Evolutionary conservation across 92 coral and sea anemone species (phyloP), one percentile per base, ranked within the genome.

Genomic region (Porites divaricata): DNA sequence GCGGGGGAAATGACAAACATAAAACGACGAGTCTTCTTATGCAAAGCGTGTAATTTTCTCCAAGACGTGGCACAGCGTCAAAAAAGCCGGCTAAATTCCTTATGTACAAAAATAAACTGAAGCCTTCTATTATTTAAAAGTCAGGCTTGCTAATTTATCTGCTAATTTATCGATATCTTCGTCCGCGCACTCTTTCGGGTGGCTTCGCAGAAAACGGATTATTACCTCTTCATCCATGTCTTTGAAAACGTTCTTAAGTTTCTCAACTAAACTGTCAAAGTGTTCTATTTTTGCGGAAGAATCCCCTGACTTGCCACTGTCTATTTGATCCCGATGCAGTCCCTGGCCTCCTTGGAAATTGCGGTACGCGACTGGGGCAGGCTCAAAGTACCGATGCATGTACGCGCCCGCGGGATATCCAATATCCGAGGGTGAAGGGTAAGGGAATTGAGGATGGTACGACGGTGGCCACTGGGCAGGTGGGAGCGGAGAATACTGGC

Each of bases 331-430:
- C 20, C 79, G 35, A 6, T 25, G 50, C 1, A 19, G 70, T 68
- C 48, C 16, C 73, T 0, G 68, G 68, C 70, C 45, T 35, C 45
- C 86, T 45, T 49, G 72, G 35, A 48, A 71, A 41, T 81, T 81
- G 45, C 35, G 61, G 22, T 72, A 50, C 9, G 63, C 8, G 45
- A 15, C 19, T 9, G 77, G 70, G 1, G 63, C 71, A 16, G 86
- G 86, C 49, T 82, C 86, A 41, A 35, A 82, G 11, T 82, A 82
- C 7, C 53, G 17, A 25, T 26, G 16, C 1, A 9, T 9, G 72
- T 82, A 72, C 13, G 70, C 63, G 26, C 58, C 85, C 70, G 49
- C 52, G 72, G 79, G 79, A 62, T 82, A 73, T 62, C 63, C 86
- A 78, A 61, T 23, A 23, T 52, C 68, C 25, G 72, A 14, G 1